Base-by-base conservation (phyloP, 2,888 invertebrate species). In the Amiota minor region DNA sequence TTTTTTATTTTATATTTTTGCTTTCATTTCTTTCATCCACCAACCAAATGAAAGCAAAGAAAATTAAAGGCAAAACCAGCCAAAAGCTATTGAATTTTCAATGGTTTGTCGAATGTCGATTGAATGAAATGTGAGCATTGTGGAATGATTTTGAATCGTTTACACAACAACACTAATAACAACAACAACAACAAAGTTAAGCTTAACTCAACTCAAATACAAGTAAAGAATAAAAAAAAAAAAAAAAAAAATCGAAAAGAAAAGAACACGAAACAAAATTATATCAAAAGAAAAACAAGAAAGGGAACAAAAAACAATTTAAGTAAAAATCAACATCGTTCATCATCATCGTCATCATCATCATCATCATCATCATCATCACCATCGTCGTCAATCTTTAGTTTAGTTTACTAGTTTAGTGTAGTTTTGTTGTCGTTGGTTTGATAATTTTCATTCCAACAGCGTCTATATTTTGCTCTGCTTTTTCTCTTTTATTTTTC, bases 401-500 rank as follows among this genome's bases (percentile, higher is more conserved):
- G 35, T 35, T 35, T 35, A 35, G 35, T 35, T n/a, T n/a, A 18
- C 59, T 10, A 59, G 16, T 16, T 49, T 53, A 55, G 64, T 53
- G 8, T 53, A 9, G 16, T 53, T 6, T 53, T 53, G 53, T 53
- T 53, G 53, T 10, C 16, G 9, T 72, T 64, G 70, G 49, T 69
- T 69, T 69, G 71, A 68, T 59, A 71, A 75, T 75, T 71, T 71
- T 46, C 55, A 72, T 46, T 75, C 49, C 68, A 70, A 35, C 46
- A 65, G 45, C 65, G 45, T 62, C 64, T 53, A 59, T 35, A 6
- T 35, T 35, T 72, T 80, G 79, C 76, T 83, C 6, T 35, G 35
- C 35, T 35, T 8, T 35, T 81, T 81, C 77, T 74, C 79, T 75
- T 77, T 79, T 53, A 76, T 79, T 75, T 76, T 71, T 62, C 53